Conservation (phyloP, 2,888 invertebrate species). For the Eupithecia abbreviata region DNA sequence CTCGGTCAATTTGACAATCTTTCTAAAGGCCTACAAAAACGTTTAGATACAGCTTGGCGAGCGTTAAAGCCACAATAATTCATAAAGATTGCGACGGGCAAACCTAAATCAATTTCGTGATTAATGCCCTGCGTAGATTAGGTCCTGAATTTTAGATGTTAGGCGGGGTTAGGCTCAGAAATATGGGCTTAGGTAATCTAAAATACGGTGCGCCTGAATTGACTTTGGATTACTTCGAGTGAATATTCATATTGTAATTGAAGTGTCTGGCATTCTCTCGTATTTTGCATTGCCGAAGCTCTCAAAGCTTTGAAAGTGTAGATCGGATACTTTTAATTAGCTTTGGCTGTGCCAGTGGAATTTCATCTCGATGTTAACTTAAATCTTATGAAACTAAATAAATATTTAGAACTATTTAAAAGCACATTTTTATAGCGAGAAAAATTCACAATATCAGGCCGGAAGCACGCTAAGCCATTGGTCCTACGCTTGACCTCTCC, state of each 20-base stretch:
- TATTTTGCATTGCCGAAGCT: background rate
- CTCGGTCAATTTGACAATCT: conserved; percentile 26
- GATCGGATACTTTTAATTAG: conserved; percentile 23
- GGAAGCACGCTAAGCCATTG: too few relatives aligned
- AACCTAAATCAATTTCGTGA: conserved; percentile 39
- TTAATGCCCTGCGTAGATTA: conserved; percentile 32
- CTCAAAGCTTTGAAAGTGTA: conserved; percentile 9
- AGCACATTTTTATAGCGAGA: too few relatives aligned
- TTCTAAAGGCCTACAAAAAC: conserved; percentile 30
- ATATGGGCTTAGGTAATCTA: conserved; percentile 28
- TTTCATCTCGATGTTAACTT: background rate
- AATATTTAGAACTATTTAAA: background rate
- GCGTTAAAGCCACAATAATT: conserved; percentile 34
- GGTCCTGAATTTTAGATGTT: conserved; percentile 24
- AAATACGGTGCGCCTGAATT: conserved; percentile 8
- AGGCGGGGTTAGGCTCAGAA: conserved; percentile 11
- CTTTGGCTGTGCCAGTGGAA: conserved; percentile 5
- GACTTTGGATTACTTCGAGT: background rate
- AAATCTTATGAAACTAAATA: background rate
- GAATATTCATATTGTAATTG: conserved; percentile 14
- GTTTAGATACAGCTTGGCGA: conserved; percentile 29
- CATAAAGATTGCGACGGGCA: conserved; percentile 29
- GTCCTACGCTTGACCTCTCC: too few relatives aligned
- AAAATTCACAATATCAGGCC: too few relatives aligned
- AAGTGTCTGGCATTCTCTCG: conserved; percentile 4